phyloP scores from a whole-genome alignment of 2,888 invertebrate genomes.

The Chalcis sispes region DNA sequence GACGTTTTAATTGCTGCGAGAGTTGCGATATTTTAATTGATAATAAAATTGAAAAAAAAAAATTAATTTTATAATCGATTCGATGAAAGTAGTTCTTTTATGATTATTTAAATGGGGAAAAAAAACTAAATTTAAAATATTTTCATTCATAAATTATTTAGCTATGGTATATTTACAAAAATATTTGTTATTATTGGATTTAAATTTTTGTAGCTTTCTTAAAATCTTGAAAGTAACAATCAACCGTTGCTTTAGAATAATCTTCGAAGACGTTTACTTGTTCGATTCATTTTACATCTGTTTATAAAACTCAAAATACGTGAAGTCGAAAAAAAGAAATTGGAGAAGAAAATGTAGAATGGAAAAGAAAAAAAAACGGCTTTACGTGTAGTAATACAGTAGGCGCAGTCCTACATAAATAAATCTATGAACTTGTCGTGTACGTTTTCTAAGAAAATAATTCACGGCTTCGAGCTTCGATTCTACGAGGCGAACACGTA shows the following conservation, averaged over 20 bases:
- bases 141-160: no score
- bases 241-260: background rate
- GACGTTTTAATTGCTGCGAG: no score
- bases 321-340: constrained; percentile 19
- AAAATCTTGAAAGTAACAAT: background rate
- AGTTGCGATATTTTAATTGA: no score
- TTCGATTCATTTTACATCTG: constrained; percentile 34
- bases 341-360: constrained; percentile 48
- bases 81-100: background rate
- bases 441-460: constrained; percentile 49
- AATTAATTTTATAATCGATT: no score
- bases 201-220: background rate
- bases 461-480: constrained; percentile 12
- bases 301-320: constrained; percentile 32
- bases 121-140: no score
- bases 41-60: no score
- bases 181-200: no score
- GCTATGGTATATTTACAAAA: no score
- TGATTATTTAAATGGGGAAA: no score
- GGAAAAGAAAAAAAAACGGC: constrained; percentile 1
- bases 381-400: background rate
- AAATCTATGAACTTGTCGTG: constrained; percentile 25
- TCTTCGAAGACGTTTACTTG: background rate
- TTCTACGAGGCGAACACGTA: background rate
- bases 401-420: constrained; percentile 45